Conservation (phyloP, 2,888 invertebrate species). For the Lobophora halterata region DNA sequence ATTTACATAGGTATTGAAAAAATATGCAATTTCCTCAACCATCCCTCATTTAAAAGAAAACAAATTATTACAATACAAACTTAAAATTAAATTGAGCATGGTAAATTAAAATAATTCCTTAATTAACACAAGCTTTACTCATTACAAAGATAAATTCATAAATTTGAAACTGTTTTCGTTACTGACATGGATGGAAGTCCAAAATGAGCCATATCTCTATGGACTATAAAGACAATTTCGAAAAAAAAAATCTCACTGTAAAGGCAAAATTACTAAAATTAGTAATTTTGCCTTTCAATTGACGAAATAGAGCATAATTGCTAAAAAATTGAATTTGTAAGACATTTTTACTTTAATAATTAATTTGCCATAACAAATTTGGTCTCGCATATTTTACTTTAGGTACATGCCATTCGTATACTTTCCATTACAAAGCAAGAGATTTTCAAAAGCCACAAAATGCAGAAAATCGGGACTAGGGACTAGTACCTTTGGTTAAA, state of each 20-base stretch:
- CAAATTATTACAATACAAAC: slow-evolving; percentile 1
- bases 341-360: too few species aligned
- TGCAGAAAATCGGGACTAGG: too few species aligned
- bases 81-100: slow-evolving; percentile 31
- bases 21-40: slow-evolving; percentile 13
- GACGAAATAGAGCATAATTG: too few species aligned
- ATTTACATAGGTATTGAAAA: too few species aligned
- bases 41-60: neutral
- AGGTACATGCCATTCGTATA: slow-evolving; percentile 44
- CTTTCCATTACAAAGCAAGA: slow-evolving; percentile 24
- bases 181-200: too few species aligned
- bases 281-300: neutral
- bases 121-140: neutral
- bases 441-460: too few species aligned
- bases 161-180: too few species aligned
- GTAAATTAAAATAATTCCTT: slow-evolving; percentile 31
- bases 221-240: slow-evolving; percentile 15
- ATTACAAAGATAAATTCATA: too few species aligned
- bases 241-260: slow-evolving; percentile 33
- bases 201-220: too few species aligned
- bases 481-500: too few species aligned
- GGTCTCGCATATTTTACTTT: slow-evolving; percentile 32
- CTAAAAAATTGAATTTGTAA: too few species aligned
- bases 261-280: neutral
- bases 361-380: too few species aligned